Conservation (phyloP, 2,797 vertebrate genomes). For the Tamandua tetradactyla region DNA sequence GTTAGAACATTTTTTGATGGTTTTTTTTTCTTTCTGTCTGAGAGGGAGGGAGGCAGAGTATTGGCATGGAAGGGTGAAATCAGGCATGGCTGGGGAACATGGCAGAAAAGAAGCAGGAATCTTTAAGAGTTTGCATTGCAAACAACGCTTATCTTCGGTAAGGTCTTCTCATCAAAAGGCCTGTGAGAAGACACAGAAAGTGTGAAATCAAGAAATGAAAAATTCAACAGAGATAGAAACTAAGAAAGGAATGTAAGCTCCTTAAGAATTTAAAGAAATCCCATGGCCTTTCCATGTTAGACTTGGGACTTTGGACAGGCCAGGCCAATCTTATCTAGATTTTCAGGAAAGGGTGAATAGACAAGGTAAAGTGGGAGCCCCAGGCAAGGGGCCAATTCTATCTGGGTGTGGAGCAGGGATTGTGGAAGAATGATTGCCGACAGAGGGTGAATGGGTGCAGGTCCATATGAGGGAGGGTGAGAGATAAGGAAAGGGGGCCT, state of each 20-base stretch:
- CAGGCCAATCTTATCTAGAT: neutral
- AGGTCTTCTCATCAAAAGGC: neutral
- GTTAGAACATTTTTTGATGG: neutral
- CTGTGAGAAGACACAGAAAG: neutral
- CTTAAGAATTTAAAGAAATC: conserved; percentile 3
- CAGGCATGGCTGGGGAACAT: neutral
- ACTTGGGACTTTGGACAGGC: neutral
- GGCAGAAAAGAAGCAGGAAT: neutral
- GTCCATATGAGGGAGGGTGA: neutral
- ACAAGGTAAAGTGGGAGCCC: neutral
- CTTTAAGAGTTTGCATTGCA: neutral
- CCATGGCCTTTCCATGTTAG: neutral
- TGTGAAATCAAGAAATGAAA: neutral
- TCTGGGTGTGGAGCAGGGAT: neutral
- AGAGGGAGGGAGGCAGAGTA: neutral
- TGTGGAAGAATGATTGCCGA: neutral
- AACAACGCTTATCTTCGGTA: neutral
- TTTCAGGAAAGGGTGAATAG: neutral
- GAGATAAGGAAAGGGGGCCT: neutral
- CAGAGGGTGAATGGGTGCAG: neutral
- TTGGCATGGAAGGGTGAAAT: neutral
- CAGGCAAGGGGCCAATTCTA: neutral
- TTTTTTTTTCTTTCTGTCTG: conserved; percentile 10
- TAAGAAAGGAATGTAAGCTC: neutral
- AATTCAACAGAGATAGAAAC: neutral